Evolutionary conservation across 2,113 vertebrate genomes (phyloP).

Genomic region (Elgaria multicarinata): DNA sequence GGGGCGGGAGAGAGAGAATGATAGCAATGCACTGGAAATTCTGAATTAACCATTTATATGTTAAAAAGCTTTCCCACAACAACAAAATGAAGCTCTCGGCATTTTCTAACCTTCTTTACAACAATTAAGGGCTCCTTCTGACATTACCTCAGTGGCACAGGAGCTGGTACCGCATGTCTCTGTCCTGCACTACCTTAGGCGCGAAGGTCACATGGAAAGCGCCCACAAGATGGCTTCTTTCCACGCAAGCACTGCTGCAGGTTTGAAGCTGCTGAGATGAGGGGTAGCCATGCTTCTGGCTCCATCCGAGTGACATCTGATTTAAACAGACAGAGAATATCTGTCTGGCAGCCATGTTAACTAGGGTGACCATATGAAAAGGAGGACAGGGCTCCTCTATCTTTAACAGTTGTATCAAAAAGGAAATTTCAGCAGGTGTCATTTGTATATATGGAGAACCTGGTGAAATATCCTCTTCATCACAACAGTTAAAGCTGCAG

Average conservation of each 20-base stretch:
- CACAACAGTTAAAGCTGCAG: no score
- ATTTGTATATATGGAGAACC: no score
- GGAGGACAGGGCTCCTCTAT: no score
- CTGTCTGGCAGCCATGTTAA: no score
- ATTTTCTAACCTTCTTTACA: not conserved
- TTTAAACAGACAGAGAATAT: not conserved
- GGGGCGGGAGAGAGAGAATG: slow-evolving; percentile 17
- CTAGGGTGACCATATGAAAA: no score
- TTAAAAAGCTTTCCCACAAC: not conserved
- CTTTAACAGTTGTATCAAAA: no score
- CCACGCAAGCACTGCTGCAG: not conserved
- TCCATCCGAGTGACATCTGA: not conserved
- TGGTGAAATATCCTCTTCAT: no score
- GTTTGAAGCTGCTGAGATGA: no score
- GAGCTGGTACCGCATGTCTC: not conserved
- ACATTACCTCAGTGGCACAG: no score
- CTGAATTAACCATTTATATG: slow-evolving; percentile 16
- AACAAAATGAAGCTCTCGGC: not conserved
- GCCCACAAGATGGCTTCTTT: not conserved
- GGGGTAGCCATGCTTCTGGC: not conserved
- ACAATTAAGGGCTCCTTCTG: not conserved
- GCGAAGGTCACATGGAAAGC: not conserved
- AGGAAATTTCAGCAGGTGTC: no score
- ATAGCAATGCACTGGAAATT: not conserved
- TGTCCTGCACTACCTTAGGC: no score